A percentile compares a stretch with the other conserved stretches of the same genome.
These are phyloP conservation scores for Brachionus angularis DNA, from an alignment of 1,140 invertebrate genomes.

Conservation along the genomic window DNA sequence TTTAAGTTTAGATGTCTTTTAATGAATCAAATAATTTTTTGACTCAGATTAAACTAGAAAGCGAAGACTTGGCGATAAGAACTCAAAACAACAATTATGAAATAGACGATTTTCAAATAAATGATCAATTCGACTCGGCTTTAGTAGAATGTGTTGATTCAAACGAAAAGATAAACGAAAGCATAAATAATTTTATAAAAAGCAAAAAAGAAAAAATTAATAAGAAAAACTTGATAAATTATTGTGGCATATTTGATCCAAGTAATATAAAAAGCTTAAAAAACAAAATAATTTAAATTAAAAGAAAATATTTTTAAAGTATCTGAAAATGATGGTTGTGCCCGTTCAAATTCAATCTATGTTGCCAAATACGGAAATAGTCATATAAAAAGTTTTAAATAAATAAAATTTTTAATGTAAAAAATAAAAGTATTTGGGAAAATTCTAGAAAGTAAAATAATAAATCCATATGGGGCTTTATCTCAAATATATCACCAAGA, in stretches of 20 bases:
- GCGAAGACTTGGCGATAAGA: no score
- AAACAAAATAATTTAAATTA: neutral
- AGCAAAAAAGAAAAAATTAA: neutral
- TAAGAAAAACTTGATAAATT: conserved; percentile 32
- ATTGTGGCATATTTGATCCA: conserved; percentile 25
- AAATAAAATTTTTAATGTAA: neutral
- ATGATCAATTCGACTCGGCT: conserved; percentile 7
- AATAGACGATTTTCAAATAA: neutral
- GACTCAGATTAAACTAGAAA: conserved; percentile 8
- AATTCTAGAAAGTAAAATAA: conserved; percentile 13
- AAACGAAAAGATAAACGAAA: conserved; percentile 24
- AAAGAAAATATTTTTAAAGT: neutral
- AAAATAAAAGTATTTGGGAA: neutral
- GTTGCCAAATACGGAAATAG: conserved; percentile 41
- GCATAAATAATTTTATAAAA: neutral
- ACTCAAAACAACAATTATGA: no score
- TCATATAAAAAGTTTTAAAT: conserved; percentile 33
- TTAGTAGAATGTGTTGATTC: neutral
- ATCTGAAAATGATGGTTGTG: conserved; percentile 19
- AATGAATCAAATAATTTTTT: neutral
- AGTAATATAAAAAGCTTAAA: neutral
- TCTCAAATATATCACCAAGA: conserved; percentile 39
- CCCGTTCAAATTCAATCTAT: conserved; percentile 26
- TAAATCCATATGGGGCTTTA: conserved; percentile 38
- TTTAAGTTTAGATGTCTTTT: no score